These are phyloP conservation scores for Nannoperca australis DNA, from an alignment of 2,797 vertebrate species.

Conservation along the genomic window DNA sequence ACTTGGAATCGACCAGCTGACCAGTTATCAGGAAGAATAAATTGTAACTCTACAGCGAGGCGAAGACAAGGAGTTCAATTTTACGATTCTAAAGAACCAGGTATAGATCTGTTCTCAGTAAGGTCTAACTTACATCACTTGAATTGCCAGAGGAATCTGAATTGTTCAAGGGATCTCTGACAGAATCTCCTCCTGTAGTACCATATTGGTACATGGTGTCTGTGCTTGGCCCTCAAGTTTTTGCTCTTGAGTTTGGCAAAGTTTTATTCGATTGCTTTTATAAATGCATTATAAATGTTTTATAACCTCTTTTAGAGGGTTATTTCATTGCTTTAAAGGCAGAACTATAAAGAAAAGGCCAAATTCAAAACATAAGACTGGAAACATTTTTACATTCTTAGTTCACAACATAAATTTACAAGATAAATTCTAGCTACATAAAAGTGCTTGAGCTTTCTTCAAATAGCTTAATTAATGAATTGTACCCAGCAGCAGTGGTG, in stretches of 20 bases:
- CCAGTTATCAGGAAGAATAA: constrained; percentile 9
- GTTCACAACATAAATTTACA: constrained; percentile 4
- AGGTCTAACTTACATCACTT: constrained; percentile 20
- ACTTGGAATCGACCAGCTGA: constrained; percentile 25
- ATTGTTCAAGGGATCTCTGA: constrained; percentile 23
- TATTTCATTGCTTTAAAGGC: constrained; percentile 15
- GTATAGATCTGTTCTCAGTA: constrained; percentile 26
- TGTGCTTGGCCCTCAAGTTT: not conserved
- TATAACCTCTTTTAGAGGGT: constrained; percentile 1
- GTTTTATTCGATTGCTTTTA: constrained; percentile 3
- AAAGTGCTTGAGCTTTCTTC: not conserved
- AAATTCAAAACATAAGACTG: constrained; percentile 14
- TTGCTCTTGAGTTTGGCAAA: not conserved
- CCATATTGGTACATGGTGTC: constrained; percentile 17
- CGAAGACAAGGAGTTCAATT: constrained; percentile 2
- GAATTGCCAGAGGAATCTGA: constrained; percentile 50
- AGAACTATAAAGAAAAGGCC: not conserved
- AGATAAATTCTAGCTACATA: not conserved
- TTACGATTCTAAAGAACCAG: constrained; percentile 1
- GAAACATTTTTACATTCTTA: constrained; percentile 17
- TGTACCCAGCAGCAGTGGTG: not conserved
- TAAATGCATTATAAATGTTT: not conserved
- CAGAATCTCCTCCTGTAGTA: constrained; percentile 9
- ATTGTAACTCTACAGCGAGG: constrained; percentile 1
- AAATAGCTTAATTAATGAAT: not conserved